Evolutionary conservation across 1,140 invertebrate species (phyloP).

Genomic region (Aplysia californica): DNA sequence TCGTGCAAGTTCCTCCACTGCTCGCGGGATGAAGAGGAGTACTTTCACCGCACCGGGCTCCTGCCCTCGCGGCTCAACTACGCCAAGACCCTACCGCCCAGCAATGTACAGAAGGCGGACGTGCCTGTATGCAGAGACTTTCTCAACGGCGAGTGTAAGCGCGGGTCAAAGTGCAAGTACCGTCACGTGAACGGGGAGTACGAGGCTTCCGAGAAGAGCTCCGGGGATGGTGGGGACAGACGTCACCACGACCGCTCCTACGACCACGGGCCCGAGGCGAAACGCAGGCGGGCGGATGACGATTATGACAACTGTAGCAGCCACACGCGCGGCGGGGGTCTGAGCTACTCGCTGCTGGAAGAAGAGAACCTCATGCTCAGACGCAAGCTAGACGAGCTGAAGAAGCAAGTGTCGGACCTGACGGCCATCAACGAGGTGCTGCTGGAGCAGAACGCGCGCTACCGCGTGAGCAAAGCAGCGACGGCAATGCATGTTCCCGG

Average conservation of each 20-base stretch:
- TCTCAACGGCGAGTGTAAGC: conserved; percentile 78
- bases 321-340: too few relatives aligned
- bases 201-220: conserved; percentile 36
- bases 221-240: background rate
- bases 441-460: conserved; percentile 82
- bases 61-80: conserved; percentile 59
- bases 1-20: conserved; percentile 84
- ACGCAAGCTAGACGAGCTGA: conserved; percentile 80
- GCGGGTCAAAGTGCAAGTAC: conserved; percentile 69
- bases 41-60: conserved; percentile 72
- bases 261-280: conserved; percentile 17
- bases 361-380: conserved; percentile 80
- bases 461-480: conserved; percentile 74
- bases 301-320: conserved; percentile 38
- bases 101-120: conserved; percentile 46
- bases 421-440: conserved; percentile 86
- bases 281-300: conserved; percentile 26
- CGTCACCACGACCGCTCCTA: background rate
- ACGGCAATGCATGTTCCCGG: conserved; percentile 26
- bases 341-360: conserved; percentile 71
- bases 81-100: conserved; percentile 41
- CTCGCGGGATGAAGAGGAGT: conserved; percentile 80
- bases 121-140: conserved; percentile 81
- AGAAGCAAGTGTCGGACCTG: conserved; percentile 77
- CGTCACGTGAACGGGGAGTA: conserved; percentile 44